Percentiles rank a stretch among this genome's conserved stretches.
phyloP scores from a whole-genome alignment of 2,797 vertebrate genomes.

The Hydrophis major region DNA sequence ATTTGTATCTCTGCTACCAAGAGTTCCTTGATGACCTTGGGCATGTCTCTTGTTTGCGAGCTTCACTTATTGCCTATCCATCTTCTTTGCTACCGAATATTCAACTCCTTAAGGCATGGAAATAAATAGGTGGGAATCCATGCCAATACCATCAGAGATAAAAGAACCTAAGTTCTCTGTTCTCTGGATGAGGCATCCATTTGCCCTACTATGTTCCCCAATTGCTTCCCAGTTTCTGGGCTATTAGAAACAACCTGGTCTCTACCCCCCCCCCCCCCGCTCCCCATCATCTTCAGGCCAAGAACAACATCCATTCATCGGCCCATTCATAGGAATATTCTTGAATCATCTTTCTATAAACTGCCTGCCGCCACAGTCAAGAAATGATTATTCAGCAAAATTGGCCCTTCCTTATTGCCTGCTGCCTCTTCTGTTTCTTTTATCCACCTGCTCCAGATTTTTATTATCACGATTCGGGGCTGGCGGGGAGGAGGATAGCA shows the following conservation, averaged over 20 bases:
- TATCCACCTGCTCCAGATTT: conserved; percentile 9
- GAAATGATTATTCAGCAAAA: conserved; percentile 40
- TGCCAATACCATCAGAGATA: too few relatives aligned
- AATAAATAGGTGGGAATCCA: not conserved
- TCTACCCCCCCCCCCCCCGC: too few relatives aligned
- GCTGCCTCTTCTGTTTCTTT: not conserved
- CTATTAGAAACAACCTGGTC: not conserved
- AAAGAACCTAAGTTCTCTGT: not conserved
- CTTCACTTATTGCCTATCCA: not conserved
- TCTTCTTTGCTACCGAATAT: not conserved
- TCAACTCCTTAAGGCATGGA: not conserved
- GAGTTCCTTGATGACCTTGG: conserved; percentile 25
- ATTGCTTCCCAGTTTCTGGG: not conserved
- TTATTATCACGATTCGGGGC: not conserved
- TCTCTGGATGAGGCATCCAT: not conserved
- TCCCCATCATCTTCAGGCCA: not conserved
- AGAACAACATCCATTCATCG: not conserved
- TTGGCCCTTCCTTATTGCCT: not conserved
- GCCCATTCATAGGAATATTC: not conserved
- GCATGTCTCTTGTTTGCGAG: not conserved
- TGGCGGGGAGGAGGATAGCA: too few relatives aligned
- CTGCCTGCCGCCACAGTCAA: conserved; percentile 4
- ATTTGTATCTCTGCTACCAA: conserved; percentile 1
- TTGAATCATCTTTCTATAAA: conserved; percentile 9
- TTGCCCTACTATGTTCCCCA: not conserved